Percentiles rank a stretch among this genome's conserved stretches.
phyloP scores from a whole-genome alignment of 2,113 vertebrate genomes.

The Lagopus leucura region DNA sequence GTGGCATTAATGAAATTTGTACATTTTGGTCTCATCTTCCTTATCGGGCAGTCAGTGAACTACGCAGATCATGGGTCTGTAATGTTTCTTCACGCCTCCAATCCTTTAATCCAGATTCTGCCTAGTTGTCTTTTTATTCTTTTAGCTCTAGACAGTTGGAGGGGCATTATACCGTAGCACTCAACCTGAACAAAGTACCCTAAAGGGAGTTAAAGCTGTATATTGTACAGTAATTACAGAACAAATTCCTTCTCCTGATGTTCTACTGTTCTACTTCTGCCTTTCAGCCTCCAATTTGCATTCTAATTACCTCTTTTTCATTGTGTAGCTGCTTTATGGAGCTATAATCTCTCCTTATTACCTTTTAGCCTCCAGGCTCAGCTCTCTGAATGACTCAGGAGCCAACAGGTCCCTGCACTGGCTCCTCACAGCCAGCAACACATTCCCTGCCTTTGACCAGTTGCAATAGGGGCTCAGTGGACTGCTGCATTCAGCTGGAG shows the following conservation, averaged over 20 bases:
- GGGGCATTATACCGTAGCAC: slow-evolving; percentile 59
- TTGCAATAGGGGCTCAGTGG: background rate
- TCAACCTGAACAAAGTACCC: slow-evolving; percentile 76
- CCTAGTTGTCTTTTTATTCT: slow-evolving; percentile 46
- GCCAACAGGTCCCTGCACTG: background rate
- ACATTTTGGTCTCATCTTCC: slow-evolving; percentile 65
- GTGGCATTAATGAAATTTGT: slow-evolving; percentile 70
- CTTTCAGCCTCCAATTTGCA: slow-evolving; percentile 61
- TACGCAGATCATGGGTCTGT: slow-evolving; percentile 64
- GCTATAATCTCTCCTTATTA: slow-evolving; percentile 42
- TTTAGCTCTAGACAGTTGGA: slow-evolving; percentile 24
- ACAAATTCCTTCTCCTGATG: slow-evolving; percentile 50
- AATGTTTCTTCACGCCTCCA: slow-evolving; percentile 70
- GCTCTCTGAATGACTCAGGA: background rate
- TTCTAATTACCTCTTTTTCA: slow-evolving; percentile 66
- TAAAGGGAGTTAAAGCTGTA: slow-evolving; percentile 48
- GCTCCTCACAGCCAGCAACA: background rate
- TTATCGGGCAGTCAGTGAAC: slow-evolving; percentile 62
- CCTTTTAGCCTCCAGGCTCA: background rate
- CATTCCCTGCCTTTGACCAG: background rate
- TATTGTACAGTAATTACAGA: slow-evolving; percentile 68
- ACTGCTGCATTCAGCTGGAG: background rate
- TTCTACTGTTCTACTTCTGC: slow-evolving; percentile 37
- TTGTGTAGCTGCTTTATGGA: slow-evolving; percentile 40
- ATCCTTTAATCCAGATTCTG: slow-evolving; percentile 78